Conservation (phyloP, 2,797 vertebrate species). For the Gallirallus australis region DNA sequence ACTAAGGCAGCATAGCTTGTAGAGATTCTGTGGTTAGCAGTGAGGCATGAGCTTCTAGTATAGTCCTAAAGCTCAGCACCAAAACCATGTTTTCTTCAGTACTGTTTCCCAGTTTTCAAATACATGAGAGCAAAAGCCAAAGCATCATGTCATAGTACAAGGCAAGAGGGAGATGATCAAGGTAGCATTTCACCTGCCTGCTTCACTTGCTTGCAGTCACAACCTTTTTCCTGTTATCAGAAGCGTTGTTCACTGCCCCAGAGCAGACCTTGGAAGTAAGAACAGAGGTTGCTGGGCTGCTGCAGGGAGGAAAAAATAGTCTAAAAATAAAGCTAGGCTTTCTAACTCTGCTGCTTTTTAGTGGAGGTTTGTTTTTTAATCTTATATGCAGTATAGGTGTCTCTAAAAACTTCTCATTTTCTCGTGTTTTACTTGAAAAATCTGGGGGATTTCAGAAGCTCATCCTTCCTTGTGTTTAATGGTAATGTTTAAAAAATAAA, state of each 20-base stretch:
- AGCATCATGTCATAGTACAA: not conserved
- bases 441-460: not conserved
- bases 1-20: not conserved
- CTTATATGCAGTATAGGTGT: not conserved
- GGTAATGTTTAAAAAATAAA: not conserved
- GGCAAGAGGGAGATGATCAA: constrained; percentile 30
- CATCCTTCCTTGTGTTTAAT: not conserved
- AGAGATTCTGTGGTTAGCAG: not conserved
- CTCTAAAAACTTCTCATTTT: not conserved
- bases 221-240: constrained; percentile 4
- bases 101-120: not conserved
- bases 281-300: not conserved
- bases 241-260: not conserved
- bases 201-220: not conserved
- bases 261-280: constrained; percentile 11
- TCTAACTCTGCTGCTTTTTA: not conserved
- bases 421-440: not conserved
- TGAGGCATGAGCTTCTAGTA: not conserved
- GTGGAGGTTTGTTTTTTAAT: not conserved
- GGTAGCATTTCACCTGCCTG: not conserved
- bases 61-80: not conserved
- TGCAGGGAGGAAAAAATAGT: not conserved
- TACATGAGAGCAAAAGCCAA: not conserved
- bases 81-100: not conserved
- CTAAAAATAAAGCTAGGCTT: constrained; percentile 9